These are phyloP conservation scores for Ennomos erosarius DNA, from an alignment of 2,888 invertebrate species.

Conservation along the genomic window DNA sequence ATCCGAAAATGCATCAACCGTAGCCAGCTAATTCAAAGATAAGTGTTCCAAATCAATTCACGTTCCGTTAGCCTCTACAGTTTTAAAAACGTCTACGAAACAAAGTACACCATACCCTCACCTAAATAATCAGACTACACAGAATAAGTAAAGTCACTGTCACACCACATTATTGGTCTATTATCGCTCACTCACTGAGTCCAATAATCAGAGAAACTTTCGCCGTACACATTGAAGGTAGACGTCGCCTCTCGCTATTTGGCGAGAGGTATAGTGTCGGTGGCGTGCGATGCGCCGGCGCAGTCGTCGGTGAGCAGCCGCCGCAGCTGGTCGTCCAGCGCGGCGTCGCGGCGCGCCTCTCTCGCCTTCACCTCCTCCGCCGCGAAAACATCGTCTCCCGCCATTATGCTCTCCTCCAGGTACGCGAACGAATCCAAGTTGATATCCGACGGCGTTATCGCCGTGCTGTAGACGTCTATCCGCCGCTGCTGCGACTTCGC, in stretches of 20 bases:
- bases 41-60: conserved; percentile 39
- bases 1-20: conserved; percentile 1
- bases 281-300: conserved; percentile 69
- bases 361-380: conserved; percentile 56
- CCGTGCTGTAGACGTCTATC: conserved; percentile 84
- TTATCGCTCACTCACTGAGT: conserved; percentile 23
- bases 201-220: conserved; percentile 26
- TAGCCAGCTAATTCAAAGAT: conserved; percentile 28
- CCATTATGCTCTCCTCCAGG: conserved; percentile 78
- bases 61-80: conserved; percentile 50
- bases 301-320: conserved; percentile 72
- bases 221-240: conserved; percentile 28
- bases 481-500: conserved; percentile 73
- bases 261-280: conserved; percentile 71
- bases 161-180: not conserved
- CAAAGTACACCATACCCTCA: conserved; percentile 4
- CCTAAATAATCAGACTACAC: conserved; percentile 1
- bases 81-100: conserved; percentile 22
- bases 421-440: conserved; percentile 83
- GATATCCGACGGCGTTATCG: conserved; percentile 80
- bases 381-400: conserved; percentile 74
- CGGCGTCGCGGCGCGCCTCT: conserved; percentile 54
- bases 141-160: not conserved
- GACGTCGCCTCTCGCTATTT: conserved; percentile 67
- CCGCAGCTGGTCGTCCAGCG: conserved; percentile 67